Conservation (phyloP, 1,140 invertebrate genomes). For the Cyrtorhinus lividipennis region DNA sequence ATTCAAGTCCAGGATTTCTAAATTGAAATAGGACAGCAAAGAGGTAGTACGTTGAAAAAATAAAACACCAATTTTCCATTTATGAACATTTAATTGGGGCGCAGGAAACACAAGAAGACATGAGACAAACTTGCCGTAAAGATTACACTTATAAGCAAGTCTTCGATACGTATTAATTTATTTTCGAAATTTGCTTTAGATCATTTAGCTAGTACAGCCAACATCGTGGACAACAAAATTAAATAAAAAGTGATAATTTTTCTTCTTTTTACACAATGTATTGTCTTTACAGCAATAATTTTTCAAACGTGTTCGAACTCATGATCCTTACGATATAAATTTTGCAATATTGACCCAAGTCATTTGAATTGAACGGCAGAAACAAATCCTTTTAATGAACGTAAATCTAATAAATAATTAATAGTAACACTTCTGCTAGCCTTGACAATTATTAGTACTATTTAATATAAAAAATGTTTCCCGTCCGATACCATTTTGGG, state of each 20-base stretch:
- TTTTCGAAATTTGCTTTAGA: neutral
- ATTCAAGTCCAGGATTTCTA: too few relatives aligned
- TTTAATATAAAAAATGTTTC: neutral
- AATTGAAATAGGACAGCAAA: too few relatives aligned
- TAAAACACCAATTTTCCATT: neutral
- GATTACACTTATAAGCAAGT: neutral
- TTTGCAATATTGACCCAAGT: neutral
- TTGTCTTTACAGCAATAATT: conserved; percentile 7
- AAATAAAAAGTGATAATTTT: neutral
- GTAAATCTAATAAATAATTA: conserved; percentile 9
- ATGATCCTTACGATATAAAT: conserved; percentile 1
- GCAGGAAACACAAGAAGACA: conserved; percentile 9
- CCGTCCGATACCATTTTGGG: neutral
- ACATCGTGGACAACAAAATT: neutral
- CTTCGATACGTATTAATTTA: neutral
- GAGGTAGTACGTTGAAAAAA: too few relatives aligned
- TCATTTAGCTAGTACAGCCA: conserved; percentile 9
- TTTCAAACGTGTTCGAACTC: neutral
- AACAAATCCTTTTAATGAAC: neutral
- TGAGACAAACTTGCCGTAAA: conserved; percentile 4
- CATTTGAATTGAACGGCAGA: too few relatives aligned
- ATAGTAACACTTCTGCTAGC: conserved; percentile 3
- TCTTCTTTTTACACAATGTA: neutral
- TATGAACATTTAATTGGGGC: conserved; percentile 8
- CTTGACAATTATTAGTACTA: neutral